Conservation (phyloP, 2,888 invertebrate species). For the Bedellia somnulentella region DNA sequence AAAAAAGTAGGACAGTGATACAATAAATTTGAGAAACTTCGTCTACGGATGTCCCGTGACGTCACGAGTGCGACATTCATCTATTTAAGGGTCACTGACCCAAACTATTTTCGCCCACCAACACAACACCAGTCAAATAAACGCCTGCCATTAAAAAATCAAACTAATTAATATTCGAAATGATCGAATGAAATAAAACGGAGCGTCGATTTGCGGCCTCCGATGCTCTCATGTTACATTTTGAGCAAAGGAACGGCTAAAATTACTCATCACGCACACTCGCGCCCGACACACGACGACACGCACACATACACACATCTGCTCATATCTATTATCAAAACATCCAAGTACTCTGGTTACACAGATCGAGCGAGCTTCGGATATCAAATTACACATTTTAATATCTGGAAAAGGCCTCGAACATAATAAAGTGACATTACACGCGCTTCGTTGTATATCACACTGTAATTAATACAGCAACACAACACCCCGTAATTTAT, state of each 20-base stretch:
- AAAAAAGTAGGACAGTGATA: no score
- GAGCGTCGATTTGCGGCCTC: constrained; percentile 55
- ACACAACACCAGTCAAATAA: no score
- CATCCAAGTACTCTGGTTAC: constrained; percentile 58
- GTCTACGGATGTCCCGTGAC: constrained; percentile 37
- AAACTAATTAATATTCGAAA: no score
- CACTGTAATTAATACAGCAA: constrained; percentile 59
- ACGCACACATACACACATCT: constrained; percentile 36
- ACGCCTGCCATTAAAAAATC: no score
- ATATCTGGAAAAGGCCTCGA: constrained; percentile 63
- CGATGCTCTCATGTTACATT: constrained; percentile 56
- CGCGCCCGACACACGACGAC: constrained; percentile 14
- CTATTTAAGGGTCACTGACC: constrained; percentile 56
- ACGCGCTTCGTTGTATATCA: constrained; percentile 58
- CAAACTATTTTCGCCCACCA: constrained; percentile 57
- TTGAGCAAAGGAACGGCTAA: constrained; percentile 61
- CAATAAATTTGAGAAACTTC: constrained; percentile 46
- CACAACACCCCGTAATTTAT: constrained; percentile 49
- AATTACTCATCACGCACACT: constrained; percentile 56
- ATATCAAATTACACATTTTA: constrained; percentile 60
- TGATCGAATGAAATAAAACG: constrained; percentile 55
- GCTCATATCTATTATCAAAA: constrained; percentile 62
- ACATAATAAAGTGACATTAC: constrained; percentile 61
- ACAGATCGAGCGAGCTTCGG: constrained; percentile 59
- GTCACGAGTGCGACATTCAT: constrained; percentile 38